These are phyloP conservation scores for Rotaria magnacalcarata DNA, from an alignment of 2,888 invertebrate species.

Conservation along the genomic window DNA sequence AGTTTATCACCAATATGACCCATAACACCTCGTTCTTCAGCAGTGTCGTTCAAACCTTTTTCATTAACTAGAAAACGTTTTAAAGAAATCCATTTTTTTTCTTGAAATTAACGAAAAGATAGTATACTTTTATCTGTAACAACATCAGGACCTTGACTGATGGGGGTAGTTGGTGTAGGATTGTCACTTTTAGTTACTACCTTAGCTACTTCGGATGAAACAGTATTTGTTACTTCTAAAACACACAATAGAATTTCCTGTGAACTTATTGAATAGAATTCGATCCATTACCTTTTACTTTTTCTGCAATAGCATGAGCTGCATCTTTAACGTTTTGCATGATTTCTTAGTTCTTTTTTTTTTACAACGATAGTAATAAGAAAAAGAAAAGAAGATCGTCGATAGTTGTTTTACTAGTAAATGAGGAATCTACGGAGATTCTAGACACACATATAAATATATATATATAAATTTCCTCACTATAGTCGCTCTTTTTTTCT, in stretches of 20 bases:
- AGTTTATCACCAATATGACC: not conserved
- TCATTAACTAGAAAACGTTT: not conserved
- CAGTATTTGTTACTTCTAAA: not conserved
- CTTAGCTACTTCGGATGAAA: not conserved
- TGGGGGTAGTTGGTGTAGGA: not conserved
- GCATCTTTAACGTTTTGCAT: conserved; percentile 16
- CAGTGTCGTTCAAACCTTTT: not conserved
- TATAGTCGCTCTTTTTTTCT: not conserved
- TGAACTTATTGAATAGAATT: not conserved
- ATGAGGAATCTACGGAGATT: not conserved
- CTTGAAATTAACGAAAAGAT: not conserved
- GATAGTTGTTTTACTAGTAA: not conserved
- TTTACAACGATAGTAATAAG: not conserved
- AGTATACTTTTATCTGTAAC: not conserved
- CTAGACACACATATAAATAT: not conserved
- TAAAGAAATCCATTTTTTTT: not conserved
- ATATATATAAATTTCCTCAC: not conserved
- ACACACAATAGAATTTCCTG: not conserved
- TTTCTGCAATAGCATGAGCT: not conserved
- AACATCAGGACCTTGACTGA: not conserved
- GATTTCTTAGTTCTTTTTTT: not conserved
- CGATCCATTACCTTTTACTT: not conserved
- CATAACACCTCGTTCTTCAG: not conserved
- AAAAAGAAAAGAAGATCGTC: not conserved
- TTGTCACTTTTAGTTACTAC: not conserved